These are phyloP conservation scores for Hippasteria phrygiana DNA, from an alignment of 53 echinoderm and acorn worm species.

Conservation along the genomic window DNA sequence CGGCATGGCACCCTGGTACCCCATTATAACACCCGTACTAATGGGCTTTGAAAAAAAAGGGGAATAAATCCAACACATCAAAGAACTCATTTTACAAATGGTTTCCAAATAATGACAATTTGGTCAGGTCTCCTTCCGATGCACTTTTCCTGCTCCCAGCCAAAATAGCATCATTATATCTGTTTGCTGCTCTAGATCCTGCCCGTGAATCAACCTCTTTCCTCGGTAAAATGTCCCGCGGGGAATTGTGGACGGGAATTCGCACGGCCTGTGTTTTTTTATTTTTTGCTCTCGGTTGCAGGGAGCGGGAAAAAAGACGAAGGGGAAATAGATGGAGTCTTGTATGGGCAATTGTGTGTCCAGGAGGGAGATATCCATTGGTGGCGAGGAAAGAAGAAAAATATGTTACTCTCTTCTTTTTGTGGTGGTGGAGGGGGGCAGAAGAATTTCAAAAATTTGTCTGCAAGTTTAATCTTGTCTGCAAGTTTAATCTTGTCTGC, in stretches of 20 bases:
- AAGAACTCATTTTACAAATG: constrained; percentile 9
- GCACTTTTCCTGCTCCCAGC: neutral
- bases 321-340: constrained; percentile 1
- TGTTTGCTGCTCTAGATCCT: constrained; percentile 3
- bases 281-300: constrained; percentile 19
- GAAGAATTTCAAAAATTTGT: too few species aligned
- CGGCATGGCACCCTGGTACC: too few species aligned
- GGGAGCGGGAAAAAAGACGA: neutral
- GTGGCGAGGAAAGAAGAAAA: neutral
- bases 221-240: neutral
- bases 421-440: too few species aligned
- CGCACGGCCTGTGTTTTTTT: neutral
- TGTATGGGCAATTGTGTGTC: neutral
- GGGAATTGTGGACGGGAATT: neutral
- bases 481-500: too few species aligned
- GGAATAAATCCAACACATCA: neutral
- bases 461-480: too few species aligned
- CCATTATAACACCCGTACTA: too few species aligned
- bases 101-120: neutral
- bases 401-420: neutral
- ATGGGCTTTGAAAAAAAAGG: neutral
- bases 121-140: neutral
- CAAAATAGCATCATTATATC: neutral
- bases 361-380: neutral
- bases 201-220: constrained; percentile 3